Evolutionary conservation across 2,888 invertebrate genomes (phyloP), one percentile per base, ranked within the genome.

Genomic region (Philopedon plagiatum): DNA sequence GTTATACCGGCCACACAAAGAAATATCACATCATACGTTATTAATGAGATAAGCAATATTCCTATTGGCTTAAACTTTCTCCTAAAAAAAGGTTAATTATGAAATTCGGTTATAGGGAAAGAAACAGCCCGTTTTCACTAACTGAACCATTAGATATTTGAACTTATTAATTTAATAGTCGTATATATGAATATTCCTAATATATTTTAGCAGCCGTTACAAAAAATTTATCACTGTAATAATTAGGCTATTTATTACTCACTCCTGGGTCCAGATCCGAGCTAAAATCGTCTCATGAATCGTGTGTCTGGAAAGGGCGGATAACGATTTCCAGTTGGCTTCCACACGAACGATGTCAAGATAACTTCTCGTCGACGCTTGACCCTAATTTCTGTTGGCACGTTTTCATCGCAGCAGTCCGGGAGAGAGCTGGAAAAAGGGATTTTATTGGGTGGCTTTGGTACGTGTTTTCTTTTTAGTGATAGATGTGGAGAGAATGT

Each of bases 221-320:
- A n/a, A n/a, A n/a, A n/a, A n/a, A n/a, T 46, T 46, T 19, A 46
- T 46, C 29, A 7, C 41, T 5, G n/a, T 51, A 29, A 54, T 54
- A 54, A 54, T 54, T 29, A 54, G 29, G 51, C 29, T 1, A 54
- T 54, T 54, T 54, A 54, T 54, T 54, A 54, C 29, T 54, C 29
- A 26, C 29, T 15, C 29, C 8, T 54, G 51, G 29, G 29, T 29
- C 51, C 29, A 29, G 29, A 32, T 32, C 15, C 51, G 15, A 54
- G 18, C 51, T 13, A 18, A 29, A 46, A 29, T 29, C 13, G 26
- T 26, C 49, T 49, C 49, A 49, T 49, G 58, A 66, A 34, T 66
- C 67, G 58, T 67, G 49, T 67, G 57, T 51, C 67, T 67, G 67
- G 60, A 67, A 60, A 49, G 67, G 58, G 58, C 46, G 58, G 67